These are phyloP conservation scores for Euplexia lucipara DNA, from an alignment of 2,888 invertebrate genomes.

Conservation along the genomic window DNA sequence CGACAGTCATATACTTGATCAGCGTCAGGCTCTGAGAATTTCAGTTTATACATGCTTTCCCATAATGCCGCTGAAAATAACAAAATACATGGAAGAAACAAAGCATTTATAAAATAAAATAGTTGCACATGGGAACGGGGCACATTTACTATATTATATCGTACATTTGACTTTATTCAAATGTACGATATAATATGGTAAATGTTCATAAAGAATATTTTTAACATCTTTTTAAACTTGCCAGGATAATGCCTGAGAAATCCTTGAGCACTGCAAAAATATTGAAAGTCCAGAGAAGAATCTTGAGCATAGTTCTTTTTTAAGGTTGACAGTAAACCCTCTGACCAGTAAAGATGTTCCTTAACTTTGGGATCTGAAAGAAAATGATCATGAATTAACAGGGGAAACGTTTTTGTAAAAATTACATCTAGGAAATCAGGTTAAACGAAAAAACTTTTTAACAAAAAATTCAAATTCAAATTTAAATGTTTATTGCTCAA, in stretches of 20 bases:
- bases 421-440: neutral
- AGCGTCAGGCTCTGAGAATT: slow-evolving; percentile 68
- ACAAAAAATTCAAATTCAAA: too few relatives aligned
- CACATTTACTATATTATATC: too few relatives aligned
- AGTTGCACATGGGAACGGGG: too few relatives aligned
- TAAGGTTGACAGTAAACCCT: slow-evolving; percentile 79
- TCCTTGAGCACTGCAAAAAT: slow-evolving; percentile 86
- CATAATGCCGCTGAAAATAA: slow-evolving; percentile 79
- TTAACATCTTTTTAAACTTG: slow-evolving; percentile 54
- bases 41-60: slow-evolving; percentile 82
- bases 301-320: slow-evolving; percentile 85
- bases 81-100: neutral
- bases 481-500: too few relatives aligned
- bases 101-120: neutral
- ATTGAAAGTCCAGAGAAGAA: slow-evolving; percentile 84
- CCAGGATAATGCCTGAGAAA: slow-evolving; percentile 88
- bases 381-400: neutral
- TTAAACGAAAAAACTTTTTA: neutral
- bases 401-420: neutral
- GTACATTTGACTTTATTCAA: too few relatives aligned
- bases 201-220: too few relatives aligned
- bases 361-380: slow-evolving; percentile 73
- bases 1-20: slow-evolving; percentile 85
- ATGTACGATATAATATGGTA: too few relatives aligned
- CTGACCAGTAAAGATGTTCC: slow-evolving; percentile 82